Conservation (phyloP, 2,888 invertebrate species). For the Nemoura dubitans region DNA sequence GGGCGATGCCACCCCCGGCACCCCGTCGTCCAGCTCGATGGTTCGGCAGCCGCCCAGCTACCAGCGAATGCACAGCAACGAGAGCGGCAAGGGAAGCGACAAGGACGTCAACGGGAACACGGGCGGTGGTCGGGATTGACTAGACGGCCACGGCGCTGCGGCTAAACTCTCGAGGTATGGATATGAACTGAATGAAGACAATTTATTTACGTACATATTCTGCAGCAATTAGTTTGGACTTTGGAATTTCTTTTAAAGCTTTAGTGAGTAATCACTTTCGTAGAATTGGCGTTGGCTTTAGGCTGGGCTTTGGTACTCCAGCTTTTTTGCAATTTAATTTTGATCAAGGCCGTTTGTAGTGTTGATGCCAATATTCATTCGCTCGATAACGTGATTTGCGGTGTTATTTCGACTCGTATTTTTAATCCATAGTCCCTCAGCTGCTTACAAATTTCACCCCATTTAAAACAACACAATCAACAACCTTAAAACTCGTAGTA, state of each 20-base stretch:
- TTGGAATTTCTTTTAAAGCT: no score
- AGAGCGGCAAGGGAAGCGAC: constrained; percentile 75
- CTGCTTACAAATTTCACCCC: not conserved
- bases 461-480: not conserved
- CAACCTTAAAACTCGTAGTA: not conserved
- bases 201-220: no score
- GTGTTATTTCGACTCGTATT: no score
- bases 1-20: constrained; percentile 74
- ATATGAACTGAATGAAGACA: constrained; percentile 43
- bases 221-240: not conserved
- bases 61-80: constrained; percentile 88
- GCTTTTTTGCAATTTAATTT: no score
- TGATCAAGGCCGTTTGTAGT: no score
- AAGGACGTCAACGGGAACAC: constrained; percentile 70
- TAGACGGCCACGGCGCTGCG: constrained; percentile 74
- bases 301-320: no score
- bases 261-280: no score
- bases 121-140: constrained; percentile 75
- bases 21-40: constrained; percentile 75
- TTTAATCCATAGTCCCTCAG: no score
- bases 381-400: no score
- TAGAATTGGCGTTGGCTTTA: no score
- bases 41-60: constrained; percentile 77
- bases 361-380: no score
- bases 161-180: constrained; percentile 57